These are phyloP conservation scores for Rhynchopsitta pachyrhyncha DNA, from an alignment of 2,113 vertebrate genomes.

Conservation along the genomic window DNA sequence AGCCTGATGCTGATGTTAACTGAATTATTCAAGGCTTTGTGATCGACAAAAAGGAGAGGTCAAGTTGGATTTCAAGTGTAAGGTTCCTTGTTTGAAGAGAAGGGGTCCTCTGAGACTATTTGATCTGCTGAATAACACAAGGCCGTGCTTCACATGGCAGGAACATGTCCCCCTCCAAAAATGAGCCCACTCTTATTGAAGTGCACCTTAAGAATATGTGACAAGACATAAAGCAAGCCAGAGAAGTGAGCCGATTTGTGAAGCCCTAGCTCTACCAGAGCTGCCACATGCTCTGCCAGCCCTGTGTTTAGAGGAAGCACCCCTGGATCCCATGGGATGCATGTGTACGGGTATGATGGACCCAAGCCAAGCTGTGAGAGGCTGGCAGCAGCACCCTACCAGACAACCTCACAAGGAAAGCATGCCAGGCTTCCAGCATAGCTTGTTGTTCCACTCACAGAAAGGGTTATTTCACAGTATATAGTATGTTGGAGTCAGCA, in stretches of 20 bases:
- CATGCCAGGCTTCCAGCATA: background rate
- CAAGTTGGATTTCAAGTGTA: background rate
- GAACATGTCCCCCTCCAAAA: accelerated
- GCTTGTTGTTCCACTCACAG: background rate
- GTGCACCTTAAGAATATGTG: accelerated
- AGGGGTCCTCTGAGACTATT: background rate
- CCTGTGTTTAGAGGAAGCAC: background rate
- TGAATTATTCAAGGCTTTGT: background rate
- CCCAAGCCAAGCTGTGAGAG: background rate
- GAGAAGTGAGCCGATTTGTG: accelerated
- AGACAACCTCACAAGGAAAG: background rate
- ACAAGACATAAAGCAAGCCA: background rate
- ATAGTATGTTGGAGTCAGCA: background rate
- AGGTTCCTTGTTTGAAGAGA: background rate
- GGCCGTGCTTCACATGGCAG: accelerated
- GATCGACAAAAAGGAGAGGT: background rate
- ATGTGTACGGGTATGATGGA: background rate
- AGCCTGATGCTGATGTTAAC: background rate
- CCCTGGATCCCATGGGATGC: background rate
- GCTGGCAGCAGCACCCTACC: background rate
- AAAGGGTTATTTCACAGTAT: background rate
- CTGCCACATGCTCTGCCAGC: accelerated
- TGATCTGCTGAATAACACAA: background rate
- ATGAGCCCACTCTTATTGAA: background rate
- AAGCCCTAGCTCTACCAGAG: background rate